Conservation (phyloP, 1,140 invertebrate species). For the Aphis gossypii region DNA sequence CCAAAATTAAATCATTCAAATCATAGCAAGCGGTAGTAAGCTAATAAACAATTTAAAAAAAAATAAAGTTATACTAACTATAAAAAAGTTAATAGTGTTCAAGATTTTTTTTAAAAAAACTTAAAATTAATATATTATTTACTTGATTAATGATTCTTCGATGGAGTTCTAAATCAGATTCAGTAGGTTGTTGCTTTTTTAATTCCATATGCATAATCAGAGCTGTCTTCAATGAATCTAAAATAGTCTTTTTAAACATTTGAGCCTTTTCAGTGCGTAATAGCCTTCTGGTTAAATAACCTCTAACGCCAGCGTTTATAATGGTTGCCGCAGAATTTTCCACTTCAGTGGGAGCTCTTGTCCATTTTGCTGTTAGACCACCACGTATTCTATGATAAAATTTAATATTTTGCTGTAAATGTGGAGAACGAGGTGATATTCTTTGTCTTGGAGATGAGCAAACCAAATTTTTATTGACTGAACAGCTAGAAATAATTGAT, state of each 20-base stretch:
- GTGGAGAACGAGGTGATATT: background rate
- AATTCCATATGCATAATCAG: constrained; percentile 57
- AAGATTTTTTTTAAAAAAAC: background rate
- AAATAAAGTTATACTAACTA: background rate
- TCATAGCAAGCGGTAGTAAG: constrained; percentile 57
- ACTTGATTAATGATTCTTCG: constrained; percentile 53
- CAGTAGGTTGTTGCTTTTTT: constrained; percentile 53
- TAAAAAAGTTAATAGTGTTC: background rate
- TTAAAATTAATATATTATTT: background rate
- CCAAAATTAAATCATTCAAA: constrained; percentile 55
- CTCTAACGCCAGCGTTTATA: constrained; percentile 58
- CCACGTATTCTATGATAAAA: constrained; percentile 41
- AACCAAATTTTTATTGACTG: constrained; percentile 2
- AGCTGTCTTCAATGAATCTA: constrained; percentile 58
- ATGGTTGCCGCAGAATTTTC: constrained; percentile 55
- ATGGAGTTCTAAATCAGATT: constrained; percentile 56
- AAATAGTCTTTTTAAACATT: constrained; percentile 59
- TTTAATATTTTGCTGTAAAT: constrained; percentile 46
- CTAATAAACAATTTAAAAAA: constrained; percentile 42
- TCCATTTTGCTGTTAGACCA: background rate
- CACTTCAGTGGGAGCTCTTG: constrained; percentile 46
- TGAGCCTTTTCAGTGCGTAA: constrained; percentile 59
- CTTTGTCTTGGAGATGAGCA: constrained; percentile 43
- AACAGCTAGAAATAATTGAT: constrained; percentile 50
- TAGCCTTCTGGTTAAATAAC: constrained; percentile 58